Evolutionary conservation across 1,140 invertebrate species (phyloP).

Genomic region (Arion vulgaris): DNA sequence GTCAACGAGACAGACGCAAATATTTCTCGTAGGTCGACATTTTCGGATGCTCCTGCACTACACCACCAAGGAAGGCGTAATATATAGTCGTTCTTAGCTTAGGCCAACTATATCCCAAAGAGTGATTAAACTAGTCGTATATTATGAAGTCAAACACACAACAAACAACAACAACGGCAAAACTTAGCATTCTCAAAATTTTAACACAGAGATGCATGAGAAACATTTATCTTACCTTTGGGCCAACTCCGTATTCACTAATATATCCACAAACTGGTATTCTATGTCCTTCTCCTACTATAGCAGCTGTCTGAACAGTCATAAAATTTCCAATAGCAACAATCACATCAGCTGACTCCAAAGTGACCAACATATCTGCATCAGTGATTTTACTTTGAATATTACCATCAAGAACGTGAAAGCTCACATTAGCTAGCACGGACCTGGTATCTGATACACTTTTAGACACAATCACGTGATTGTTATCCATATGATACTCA

Average conservation of each 20-base stretch:
- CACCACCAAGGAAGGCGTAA: too few species aligned
- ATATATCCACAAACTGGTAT: slow-evolving; percentile 20
- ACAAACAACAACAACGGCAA: too few species aligned
- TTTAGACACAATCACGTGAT: background rate
- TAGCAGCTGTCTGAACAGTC: slow-evolving; percentile 15
- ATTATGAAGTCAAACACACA: too few species aligned
- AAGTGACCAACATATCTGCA: background rate
- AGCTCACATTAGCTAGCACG: background rate
- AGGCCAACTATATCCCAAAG: too few species aligned
- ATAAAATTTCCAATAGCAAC: slow-evolving; percentile 11
- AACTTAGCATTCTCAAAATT: too few species aligned
- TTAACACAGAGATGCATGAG: too few species aligned
- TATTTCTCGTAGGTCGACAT: too few species aligned
- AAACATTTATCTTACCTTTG: slow-evolving; percentile 25
- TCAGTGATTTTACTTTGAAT: background rate
- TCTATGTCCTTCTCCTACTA: background rate
- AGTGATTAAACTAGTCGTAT: too few species aligned
- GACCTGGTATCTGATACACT: background rate
- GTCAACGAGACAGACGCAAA: too few species aligned
- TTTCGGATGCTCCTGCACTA: too few species aligned
- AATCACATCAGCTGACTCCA: background rate
- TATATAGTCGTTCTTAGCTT: too few species aligned
- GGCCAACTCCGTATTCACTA: background rate
- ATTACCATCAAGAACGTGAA: background rate
- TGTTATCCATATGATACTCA: background rate